Conservation (phyloP, 2,797 vertebrate species). For the Peromyscus nudipes region DNA sequence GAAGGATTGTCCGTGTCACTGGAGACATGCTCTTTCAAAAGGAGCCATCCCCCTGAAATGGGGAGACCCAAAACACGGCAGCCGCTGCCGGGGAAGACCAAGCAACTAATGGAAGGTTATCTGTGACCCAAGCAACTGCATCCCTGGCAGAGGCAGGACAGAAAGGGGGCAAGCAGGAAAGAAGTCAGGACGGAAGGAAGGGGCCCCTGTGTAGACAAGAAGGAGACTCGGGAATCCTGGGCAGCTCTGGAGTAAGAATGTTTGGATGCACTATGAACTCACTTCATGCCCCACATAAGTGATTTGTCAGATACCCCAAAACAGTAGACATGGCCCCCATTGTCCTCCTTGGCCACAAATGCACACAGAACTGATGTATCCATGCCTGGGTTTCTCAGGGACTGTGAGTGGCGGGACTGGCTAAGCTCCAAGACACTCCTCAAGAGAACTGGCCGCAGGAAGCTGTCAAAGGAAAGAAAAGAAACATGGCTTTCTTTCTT, state of each 20-base stretch:
- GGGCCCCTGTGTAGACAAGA: not conserved
- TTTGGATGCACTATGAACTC: not conserved
- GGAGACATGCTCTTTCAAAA: slow-evolving; percentile 59
- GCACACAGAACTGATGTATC: accelerated
- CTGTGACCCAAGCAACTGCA: not conserved
- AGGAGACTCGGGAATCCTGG: not conserved
- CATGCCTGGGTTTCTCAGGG: not conserved
- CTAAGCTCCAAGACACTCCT: not conserved
- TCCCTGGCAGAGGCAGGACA: too few relatives aligned
- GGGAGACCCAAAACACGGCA: not conserved
- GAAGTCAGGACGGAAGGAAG: not conserved
- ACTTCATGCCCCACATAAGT: not conserved
- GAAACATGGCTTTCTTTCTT: not conserved
- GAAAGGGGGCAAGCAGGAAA: not conserved
- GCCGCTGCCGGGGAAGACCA: not conserved
- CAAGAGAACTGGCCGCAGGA: not conserved
- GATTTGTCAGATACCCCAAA: not conserved
- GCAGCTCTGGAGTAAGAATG: not conserved
- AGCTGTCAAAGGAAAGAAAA: not conserved
- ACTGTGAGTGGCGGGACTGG: not conserved
- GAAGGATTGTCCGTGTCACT: slow-evolving; percentile 60
- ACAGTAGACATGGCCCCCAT: not conserved
- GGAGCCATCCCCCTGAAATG: not conserved
- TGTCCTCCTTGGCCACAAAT: not conserved
- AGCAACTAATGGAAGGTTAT: not conserved